A percentile compares a stretch with the other conserved stretches of the same genome.
These are phyloP conservation scores for Drosophila mauritiana DNA, from an alignment of 1,140 invertebrate species.

Conservation along the genomic window DNA sequence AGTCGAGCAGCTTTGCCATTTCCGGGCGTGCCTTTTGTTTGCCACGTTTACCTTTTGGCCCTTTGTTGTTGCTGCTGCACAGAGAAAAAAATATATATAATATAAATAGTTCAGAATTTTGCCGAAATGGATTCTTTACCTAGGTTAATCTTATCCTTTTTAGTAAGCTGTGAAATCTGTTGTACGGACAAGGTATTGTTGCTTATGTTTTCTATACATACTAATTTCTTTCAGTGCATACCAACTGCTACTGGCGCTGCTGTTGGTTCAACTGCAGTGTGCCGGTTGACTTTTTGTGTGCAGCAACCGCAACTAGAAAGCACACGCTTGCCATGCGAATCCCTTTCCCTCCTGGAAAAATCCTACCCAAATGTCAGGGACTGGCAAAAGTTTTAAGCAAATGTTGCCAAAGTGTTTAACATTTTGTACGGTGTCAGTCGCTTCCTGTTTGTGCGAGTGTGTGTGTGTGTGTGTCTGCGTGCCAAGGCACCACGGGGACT, in stretches of 20 bases:
- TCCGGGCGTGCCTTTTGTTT: constrained; percentile 78
- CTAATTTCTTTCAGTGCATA: background rate
- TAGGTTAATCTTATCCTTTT: no score
- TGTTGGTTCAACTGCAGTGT: constrained; percentile 74
- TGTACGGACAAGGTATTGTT: no score
- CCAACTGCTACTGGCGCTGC: constrained; percentile 26
- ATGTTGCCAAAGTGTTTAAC: constrained; percentile 84
- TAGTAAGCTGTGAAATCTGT: no score
- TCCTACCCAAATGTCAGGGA: constrained; percentile 3
- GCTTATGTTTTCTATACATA: background rate
- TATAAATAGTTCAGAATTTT: no score
- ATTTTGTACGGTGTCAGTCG: constrained; percentile 84
- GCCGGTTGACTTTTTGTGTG: constrained; percentile 72
- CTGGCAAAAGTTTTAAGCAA: constrained; percentile 75
- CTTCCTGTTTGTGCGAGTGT: constrained; percentile 67
- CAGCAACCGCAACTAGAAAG: constrained; percentile 76
- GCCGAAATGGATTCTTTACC: no score
- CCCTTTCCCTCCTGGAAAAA: background rate
- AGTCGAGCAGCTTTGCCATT: constrained; percentile 80
- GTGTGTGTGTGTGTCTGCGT: constrained; percentile 56
- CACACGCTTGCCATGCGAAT: constrained; percentile 21
- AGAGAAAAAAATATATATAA: background rate
- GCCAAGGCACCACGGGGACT: constrained; percentile 59
- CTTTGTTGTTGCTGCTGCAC: constrained; percentile 47
- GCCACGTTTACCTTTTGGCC: constrained; percentile 73